Base-by-base conservation (phyloP, 2,797 vertebrate genomes). In the Pseudochirops corinnae region DNA sequence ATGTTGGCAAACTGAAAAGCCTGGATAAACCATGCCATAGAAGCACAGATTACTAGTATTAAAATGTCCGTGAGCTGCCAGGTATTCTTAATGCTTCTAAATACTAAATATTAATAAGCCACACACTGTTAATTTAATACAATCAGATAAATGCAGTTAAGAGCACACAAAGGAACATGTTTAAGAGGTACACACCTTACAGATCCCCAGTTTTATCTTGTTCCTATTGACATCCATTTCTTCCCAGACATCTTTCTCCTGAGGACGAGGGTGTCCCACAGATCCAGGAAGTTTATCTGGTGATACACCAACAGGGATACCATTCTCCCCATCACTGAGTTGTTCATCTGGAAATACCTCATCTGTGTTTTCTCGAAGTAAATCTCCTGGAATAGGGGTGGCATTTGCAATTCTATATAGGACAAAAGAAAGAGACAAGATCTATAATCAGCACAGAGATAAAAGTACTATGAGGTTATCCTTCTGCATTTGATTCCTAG, bases 161-260 rank as follows among this genome's bases (percentile, higher is more conserved):
- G 92, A 57, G 93, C 14, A 91, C 0, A 93, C 16, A 55, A 58
- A 95, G 56, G 39, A 29, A 92, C 33, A 52, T 62, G 56, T 53
- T 67, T 39, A 95, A 93, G 94, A 97, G 96, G 94, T 55, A 94
- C 94, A 67, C 97, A 99, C 99, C 99, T 99, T 99, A 99, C 99
- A 99, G 91, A 99, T 98, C 12, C 99, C 98, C 5, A 99, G 98
- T 97, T 99, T 99, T 98, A 99, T 99, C 97, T 99, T 99, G 97
- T 99, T 99, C 16, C 99, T 99, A 97, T 99, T 99, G 90, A 99
- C 99, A 98, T 99, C 99, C 98, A 99, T 99, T 98, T 99, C 99
- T 98, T 99, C 99, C 99, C 99, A 99, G 94, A 99, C 99, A n/a
- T 99, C 99, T 52, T 99, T 99, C 98, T 99, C 99, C 97, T 99